Percentiles rank a stretch among this genome's conserved stretches.
phyloP scores from a whole-genome alignment of 2,888 invertebrate species.

The Pyrocoelia pectoralis region DNA sequence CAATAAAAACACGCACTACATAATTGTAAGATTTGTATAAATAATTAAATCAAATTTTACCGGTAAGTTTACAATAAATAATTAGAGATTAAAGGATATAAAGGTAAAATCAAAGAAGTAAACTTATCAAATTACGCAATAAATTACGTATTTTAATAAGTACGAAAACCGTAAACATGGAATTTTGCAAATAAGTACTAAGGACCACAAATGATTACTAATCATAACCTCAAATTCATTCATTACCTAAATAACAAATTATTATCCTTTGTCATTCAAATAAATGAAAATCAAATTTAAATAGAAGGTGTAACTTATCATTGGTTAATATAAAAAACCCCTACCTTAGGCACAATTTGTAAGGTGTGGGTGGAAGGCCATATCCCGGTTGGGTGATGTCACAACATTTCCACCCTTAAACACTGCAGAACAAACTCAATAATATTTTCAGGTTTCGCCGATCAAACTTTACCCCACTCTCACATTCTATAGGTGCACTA shows the following conservation, averaged over 20 bases:
- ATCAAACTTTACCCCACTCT: conserved; percentile 30
- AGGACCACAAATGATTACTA: background rate
- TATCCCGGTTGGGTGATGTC: conserved; percentile 24
- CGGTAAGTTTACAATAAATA: too few relatives aligned
- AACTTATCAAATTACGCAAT: too few relatives aligned
- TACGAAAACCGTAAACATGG: background rate
- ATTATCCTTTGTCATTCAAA: background rate
- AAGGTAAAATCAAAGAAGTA: too few relatives aligned
- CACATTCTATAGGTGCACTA: conserved; percentile 37
- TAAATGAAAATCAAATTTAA: background rate
- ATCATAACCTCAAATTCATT: conserved; percentile 13
- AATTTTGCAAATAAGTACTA: background rate
- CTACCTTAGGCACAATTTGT: conserved; percentile 32
- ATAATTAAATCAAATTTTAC: too few relatives aligned
- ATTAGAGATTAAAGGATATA: too few relatives aligned
- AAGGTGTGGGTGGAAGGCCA: conserved; percentile 30
- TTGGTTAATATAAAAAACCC: conserved; percentile 12
- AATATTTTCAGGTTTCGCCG: conserved; percentile 31
- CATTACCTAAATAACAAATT: background rate
- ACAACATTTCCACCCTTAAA: conserved; percentile 35
- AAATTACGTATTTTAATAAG: background rate
- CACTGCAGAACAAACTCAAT: conserved; percentile 16
- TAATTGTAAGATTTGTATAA: too few relatives aligned
- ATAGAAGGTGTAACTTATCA: background rate
- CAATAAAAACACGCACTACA: too few relatives aligned